Evolutionary conservation across 1,140 invertebrate species (phyloP).

Genomic region (Eciton burchellii): DNA sequence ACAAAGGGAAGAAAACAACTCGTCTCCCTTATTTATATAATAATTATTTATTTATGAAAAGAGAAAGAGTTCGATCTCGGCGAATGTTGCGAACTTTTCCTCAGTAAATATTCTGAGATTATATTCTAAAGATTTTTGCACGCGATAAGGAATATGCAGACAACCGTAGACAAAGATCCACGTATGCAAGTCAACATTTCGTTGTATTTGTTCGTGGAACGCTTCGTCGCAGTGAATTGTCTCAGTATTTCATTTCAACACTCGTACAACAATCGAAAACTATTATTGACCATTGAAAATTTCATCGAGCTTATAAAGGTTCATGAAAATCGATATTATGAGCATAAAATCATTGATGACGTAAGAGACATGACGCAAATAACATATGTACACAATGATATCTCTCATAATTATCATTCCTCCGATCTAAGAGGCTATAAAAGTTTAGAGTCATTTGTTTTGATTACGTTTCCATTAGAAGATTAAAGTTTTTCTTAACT

Average conservation of each 20-base stretch:
- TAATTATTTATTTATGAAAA: neutral
- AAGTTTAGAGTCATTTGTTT: neutral
- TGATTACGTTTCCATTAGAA: too few species aligned
- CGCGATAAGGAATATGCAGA: too few species aligned
- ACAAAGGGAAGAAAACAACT: neutral
- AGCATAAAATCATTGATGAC: neutral
- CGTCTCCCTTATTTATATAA: neutral
- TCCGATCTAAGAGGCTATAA: neutral
- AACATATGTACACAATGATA: neutral
- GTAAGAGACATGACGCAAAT: too few species aligned
- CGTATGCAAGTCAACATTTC: neutral
- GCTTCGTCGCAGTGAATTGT: constrained; percentile 11
- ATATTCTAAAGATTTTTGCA: neutral
- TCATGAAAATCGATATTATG: constrained; percentile 44
- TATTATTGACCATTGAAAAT: constrained; percentile 60
- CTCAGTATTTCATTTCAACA: constrained; percentile 53
- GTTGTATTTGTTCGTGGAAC: neutral
- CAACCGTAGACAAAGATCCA: neutral
- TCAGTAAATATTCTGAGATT: neutral
- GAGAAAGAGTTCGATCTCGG: neutral
- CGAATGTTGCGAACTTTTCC: neutral
- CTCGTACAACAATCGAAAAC: neutral
- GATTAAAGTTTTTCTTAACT: too few species aligned
- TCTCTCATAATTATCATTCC: neutral
- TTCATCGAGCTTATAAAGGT: neutral